Base-by-base conservation (phyloP, 2,797 vertebrate genomes). In the Lutjanus campechanus region DNA sequence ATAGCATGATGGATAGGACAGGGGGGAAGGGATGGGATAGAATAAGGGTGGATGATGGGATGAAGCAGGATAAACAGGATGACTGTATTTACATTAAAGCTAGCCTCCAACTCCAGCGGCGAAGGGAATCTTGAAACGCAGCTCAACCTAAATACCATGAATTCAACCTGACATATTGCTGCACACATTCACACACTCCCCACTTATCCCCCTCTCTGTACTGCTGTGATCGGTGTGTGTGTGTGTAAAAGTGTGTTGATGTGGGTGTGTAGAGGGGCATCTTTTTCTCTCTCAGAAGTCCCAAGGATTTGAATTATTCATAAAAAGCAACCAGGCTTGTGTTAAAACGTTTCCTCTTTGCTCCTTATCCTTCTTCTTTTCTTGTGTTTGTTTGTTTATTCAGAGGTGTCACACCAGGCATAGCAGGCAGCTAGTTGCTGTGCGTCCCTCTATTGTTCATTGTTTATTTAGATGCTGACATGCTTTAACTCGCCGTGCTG, bases 251-350 rank as follows among this genome's bases (percentile, higher is more conserved):
- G 54, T 29, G 60, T 25, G 49, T 16, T 19, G 55, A 13, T 63
- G 55, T 49, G 46, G 44, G 67, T 44, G 47, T 67, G 65, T 17
- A 44, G n/a, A 65, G 41, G 62, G 67, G 62, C 3, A 17, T 69
- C 53, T 66, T 68, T 77, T 58, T 61, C 72, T 83, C 74, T 82
- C 72, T 80, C 66, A 84, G 71, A 88, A 87, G 68, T 83, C 82
- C 79, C 47, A 73, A 81, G 76, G 44, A 72, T 76, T 61, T 91
- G 76, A 92, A 92, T 92, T 84, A 94, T 93, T 91, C 85, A 94
- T 89, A 54, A 82, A 86, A 79, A 49, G 71, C 84, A 88, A 85
- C 84, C 76, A 83, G 47, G 82, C 84, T 83, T 72, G 72, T 73
- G 78, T 83, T 80, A 76, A 85, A 82, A 69, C 51, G 17, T 82